phyloP scores from a whole-genome alignment of 1,140 invertebrate genomes.

The Formica exsecta region DNA sequence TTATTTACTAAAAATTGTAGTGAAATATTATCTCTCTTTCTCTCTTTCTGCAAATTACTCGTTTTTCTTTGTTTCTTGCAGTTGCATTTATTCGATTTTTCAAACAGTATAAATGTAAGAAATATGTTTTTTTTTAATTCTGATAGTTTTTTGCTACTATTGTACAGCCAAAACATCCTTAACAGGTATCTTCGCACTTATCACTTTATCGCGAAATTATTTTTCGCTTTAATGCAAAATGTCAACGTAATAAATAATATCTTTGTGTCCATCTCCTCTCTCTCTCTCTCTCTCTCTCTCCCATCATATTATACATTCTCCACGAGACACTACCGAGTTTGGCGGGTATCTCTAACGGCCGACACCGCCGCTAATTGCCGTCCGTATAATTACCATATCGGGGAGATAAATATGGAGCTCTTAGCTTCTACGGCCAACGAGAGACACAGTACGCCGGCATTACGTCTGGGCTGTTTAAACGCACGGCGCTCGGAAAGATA shows the following conservation, averaged over 20 bases:
- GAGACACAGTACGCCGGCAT: slow-evolving; percentile 58
- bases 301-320: slow-evolving; percentile 55
- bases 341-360: slow-evolving; percentile 63
- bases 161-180: too few relatives aligned
- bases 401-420: slow-evolving; percentile 79
- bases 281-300: neutral
- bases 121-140: too few relatives aligned
- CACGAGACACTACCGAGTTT: slow-evolving; percentile 54
- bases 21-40: too few relatives aligned
- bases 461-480: slow-evolving; percentile 47
- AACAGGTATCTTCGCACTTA: neutral
- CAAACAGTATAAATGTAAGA: too few relatives aligned
- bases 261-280: slow-evolving; percentile 58
- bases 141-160: too few relatives aligned
- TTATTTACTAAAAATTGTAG: too few relatives aligned
- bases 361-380: slow-evolving; percentile 76
- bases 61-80: too few relatives aligned
- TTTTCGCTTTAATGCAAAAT: slow-evolving; percentile 13
- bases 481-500: slow-evolving; percentile 47
- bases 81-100: too few relatives aligned
- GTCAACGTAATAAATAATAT: slow-evolving; percentile 71
- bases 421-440: slow-evolving; percentile 68
- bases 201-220: neutral
- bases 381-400: slow-evolving; percentile 80
- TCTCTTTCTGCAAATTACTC: too few relatives aligned